Evolutionary conservation across 2,888 invertebrate genomes (phyloP).

Genomic region (Rhogogaster chlorosoma): DNA sequence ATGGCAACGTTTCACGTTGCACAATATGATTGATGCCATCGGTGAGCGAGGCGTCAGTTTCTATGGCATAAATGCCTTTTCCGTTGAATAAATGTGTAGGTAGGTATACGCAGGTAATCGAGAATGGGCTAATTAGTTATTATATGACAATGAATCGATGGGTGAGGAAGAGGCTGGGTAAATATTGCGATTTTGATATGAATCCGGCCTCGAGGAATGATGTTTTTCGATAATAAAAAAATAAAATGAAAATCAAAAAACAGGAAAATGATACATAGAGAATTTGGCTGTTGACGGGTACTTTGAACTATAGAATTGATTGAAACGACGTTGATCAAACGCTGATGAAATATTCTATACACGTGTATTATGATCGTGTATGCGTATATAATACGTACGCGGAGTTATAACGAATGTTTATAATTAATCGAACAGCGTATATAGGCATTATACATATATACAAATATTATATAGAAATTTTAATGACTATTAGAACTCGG

Average conservation of each 20-base stretch:
- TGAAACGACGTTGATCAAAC: neutral
- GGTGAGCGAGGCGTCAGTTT: neutral
- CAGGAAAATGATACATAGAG: too few species aligned
- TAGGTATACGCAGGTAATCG: neutral
- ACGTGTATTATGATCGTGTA: neutral
- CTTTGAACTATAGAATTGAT: neutral
- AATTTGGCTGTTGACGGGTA: neutral
- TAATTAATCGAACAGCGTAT: neutral
- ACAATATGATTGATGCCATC: constrained; percentile 47
- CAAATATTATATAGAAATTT: neutral
- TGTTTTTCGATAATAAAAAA: too few species aligned
- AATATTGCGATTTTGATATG: too few species aligned
- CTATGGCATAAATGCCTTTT: neutral
- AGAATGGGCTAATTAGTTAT: constrained; percentile 42
- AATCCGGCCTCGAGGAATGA: too few species aligned
- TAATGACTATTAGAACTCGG: neutral
- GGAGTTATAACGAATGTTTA: neutral
- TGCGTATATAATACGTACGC: too few species aligned
- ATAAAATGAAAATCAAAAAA: too few species aligned
- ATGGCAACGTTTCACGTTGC: constrained; percentile 24
- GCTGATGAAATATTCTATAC: neutral
- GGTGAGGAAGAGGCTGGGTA: neutral
- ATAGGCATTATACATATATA: neutral
- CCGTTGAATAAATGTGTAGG: neutral
- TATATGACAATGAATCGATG: constrained; percentile 7